These are phyloP conservation scores for Sphecodes monilicornis DNA, from an alignment of 2,888 invertebrate species.

Conservation along the genomic window DNA sequence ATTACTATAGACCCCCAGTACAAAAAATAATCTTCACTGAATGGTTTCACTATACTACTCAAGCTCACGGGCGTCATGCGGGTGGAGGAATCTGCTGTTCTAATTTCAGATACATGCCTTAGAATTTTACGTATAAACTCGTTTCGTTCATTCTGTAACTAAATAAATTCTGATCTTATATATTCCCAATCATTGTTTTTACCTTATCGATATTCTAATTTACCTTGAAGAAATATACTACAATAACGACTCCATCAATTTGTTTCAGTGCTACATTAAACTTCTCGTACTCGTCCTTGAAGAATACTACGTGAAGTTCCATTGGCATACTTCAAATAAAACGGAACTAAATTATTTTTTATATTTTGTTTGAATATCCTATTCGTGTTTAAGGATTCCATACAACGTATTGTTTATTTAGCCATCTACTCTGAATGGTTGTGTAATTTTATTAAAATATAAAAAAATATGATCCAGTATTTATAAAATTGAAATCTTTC, in stretches of 20 bases:
- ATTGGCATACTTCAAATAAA: conserved; percentile 84
- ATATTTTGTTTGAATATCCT: neutral
- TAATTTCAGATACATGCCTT: conserved; percentile 85
- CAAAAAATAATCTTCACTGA: conserved; percentile 87
- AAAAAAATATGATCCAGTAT: neutral
- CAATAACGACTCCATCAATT: conserved; percentile 86
- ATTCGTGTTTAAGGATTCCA: neutral
- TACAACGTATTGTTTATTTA: neutral
- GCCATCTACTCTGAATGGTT: neutral
- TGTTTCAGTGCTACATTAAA: conserved; percentile 87
- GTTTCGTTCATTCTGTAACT: conserved; percentile 86
- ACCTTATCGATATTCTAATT: neutral
- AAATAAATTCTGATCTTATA: no score
- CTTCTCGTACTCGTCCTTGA: conserved; percentile 87
- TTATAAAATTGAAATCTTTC: neutral
- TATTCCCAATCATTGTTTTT: no score
- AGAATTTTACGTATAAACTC: conserved; percentile 83
- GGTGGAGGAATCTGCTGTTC: conserved; percentile 85
- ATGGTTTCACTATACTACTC: conserved; percentile 85
- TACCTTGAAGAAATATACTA: conserved; percentile 88
- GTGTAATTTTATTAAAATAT: neutral
- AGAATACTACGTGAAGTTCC: conserved; percentile 88
- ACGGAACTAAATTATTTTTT: conserved; percentile 1
- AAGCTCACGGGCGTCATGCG: conserved; percentile 86
- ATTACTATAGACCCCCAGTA: conserved; percentile 88